Percentiles rank a stretch among this genome's conserved stretches.
Evolutionary conservation across 2,888 invertebrate genomes (phyloP).

Genomic region (Synergus gifuensis): DNA sequence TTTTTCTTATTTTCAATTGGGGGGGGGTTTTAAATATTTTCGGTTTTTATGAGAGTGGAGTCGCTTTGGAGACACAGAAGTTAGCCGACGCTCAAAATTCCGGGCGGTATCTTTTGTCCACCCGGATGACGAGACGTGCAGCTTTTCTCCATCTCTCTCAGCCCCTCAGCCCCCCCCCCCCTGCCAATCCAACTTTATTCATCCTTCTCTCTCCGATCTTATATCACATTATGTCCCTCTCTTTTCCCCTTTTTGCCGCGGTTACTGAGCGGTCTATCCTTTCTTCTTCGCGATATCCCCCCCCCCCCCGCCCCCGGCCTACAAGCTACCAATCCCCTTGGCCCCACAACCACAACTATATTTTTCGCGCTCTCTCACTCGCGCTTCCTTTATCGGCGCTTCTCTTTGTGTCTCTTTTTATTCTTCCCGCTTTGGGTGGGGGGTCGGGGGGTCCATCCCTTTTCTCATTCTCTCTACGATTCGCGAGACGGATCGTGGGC

Average conservation of each 20-base stretch:
- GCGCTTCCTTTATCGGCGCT: conserved; percentile 44
- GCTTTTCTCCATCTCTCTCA: conserved; percentile 61
- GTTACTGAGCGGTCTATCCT: conserved; percentile 47
- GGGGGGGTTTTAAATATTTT: conserved; percentile 65
- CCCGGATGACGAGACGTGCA: conserved; percentile 60
- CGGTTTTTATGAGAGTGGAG: conserved; percentile 66
- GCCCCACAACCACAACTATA: conserved; percentile 5
- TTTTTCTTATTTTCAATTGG: neutral
- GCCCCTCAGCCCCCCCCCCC: conserved; percentile 29
- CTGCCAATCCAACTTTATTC: conserved; percentile 43
- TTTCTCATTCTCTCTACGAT: conserved; percentile 39
- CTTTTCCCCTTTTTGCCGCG: conserved; percentile 48
- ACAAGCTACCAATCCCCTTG: conserved; percentile 15
- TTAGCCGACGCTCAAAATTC: conserved; percentile 76
- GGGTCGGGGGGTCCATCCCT: neutral
- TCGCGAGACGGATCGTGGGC: conserved; percentile 59
- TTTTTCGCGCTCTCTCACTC: conserved; percentile 41
- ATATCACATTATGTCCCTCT: conserved; percentile 39
- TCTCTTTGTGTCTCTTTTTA: conserved; percentile 44
- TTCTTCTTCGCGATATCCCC: conserved; percentile 31
- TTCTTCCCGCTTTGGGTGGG: conserved; percentile 33
- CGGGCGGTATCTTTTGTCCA: conserved; percentile 76
- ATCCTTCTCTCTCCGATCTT: conserved; percentile 43
- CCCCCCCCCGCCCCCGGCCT: conserved; percentile 25
- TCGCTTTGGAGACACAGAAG: conserved; percentile 58